Evolutionary conservation across 2,113 vertebrate genomes (phyloP), one percentile per base, ranked within the genome.

Genomic region (Thunnus thynnus): DNA sequence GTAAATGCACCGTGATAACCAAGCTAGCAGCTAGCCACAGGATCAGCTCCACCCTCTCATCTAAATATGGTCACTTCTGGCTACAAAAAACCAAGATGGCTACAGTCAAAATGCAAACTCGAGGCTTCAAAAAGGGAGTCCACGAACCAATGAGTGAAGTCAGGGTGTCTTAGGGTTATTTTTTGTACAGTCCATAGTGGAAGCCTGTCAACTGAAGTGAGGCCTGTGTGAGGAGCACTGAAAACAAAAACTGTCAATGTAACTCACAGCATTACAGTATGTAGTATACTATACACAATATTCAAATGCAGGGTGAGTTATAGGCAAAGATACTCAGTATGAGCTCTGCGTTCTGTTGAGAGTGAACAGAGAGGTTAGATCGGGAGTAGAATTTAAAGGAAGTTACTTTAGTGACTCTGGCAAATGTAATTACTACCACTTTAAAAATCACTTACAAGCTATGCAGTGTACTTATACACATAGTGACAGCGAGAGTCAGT

Each of bases 301-400:
- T 75, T 70, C 25, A 80, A 72, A 70, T 79, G 44, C 51, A 62
- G 46, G 68, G 48, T 16, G n/a, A 60, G 20, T 60, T 32, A 54
- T 1, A 14, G 65, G 65, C 14, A 54, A 30, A 46, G 63, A 64
- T 25, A 52, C 48, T 25, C 67, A 51, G 55, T 9, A 9, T 2
- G 9, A 65, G 51, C 41, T 68, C 56, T 58, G 41, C 14, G 14
- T n/a, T 58, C 20, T 72, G 78, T 61, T 57, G 52, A 63, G 56
- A 67, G 36, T 51, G 62, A 63, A 44, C 4, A 17, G 0, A 67
- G 20, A 60, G 4, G 50, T 18, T n/a, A 3, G 4, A 36, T 78
- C 46, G 25, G 30, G 9, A 61, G 27, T 4, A 13, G 12, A 13
- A 17, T 52, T 16, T 48, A 5, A 66, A 12, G 14, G 48, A 55